Evolutionary conservation across 2,113 vertebrate genomes (phyloP), one percentile per base, ranked within the genome.

Genomic region (Scopus umbretta): DNA sequence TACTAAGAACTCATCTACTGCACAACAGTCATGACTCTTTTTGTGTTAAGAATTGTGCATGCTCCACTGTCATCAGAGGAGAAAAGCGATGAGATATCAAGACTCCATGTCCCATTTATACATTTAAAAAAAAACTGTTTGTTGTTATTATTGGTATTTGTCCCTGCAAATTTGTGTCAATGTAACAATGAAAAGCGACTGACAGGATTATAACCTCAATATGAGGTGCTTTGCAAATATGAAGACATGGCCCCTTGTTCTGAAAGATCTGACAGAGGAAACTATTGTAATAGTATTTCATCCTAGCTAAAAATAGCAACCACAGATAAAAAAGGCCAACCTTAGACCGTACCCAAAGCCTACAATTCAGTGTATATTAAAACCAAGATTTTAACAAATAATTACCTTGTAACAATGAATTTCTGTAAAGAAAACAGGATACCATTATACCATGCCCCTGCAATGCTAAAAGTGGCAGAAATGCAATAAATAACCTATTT

Each of bases 1-100:
- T 98, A 88, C 97, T 97, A 97, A 96, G 98, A 86, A 88, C 53
- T 93, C 88, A 89, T 73, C 88, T 86, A 40, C 87, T 88, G 76
- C 29, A 88, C 45, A 79, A 96, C n/a, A 61, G 47, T 97, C 95
- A 70, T 26, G 76, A 70, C 43, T 58, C 67, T 32, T 79, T 63
- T 61, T 95, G 32, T 58, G 22, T 71, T 78, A 94, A 80, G 34
- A 76, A 86, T 29, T 20, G 0, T 71, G 22, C 17, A 7, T 43
- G 13, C 16, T 92, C 49, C 14, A 34, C 68, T 34, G 52, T 22
- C 18, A 6, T 87, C 38, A 43, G 34, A 86, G 15, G 29, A 18
- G 25, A 92, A 86, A 52, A 71, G 38, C 42, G 18, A 11, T 11
- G 80, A 47, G 55, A 38, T 50, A 67, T 19, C 18, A 76, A 62